Evolutionary conservation across 2,888 invertebrate species (phyloP).

Genomic region (Glaucopsyche alexis): DNA sequence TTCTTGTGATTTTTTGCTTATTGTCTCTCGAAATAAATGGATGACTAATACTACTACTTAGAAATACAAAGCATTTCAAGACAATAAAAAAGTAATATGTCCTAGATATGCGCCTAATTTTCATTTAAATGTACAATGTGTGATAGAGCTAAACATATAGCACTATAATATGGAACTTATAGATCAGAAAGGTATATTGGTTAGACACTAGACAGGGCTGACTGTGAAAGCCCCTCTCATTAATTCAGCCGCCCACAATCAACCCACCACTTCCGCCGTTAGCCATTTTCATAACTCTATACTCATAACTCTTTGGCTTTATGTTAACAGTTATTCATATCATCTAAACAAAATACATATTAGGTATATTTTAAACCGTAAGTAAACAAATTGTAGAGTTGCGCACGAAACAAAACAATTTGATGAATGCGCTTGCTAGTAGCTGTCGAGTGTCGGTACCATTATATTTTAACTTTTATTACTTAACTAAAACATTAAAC

Average conservation of each 20-base stretch:
- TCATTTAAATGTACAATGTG: too few species aligned
- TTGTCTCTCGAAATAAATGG: neutral
- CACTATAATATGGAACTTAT: neutral
- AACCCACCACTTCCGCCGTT: conserved; percentile 40
- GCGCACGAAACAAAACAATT: neutral
- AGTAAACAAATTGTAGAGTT: neutral
- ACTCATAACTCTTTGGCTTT: neutral
- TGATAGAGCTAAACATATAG: neutral
- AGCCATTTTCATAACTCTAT: conserved; percentile 15
- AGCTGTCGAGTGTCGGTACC: neutral
- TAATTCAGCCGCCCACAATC: conserved; percentile 40
- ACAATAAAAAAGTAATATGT: neutral
- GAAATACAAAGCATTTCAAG: neutral
- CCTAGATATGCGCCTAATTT: neutral
- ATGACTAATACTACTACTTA: neutral
- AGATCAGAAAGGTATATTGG: neutral
- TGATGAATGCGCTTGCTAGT: neutral
- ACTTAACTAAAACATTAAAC: neutral
- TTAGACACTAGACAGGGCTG: conserved; percentile 34
- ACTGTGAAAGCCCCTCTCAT: conserved; percentile 41
- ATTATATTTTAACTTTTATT: neutral
- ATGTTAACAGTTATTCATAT: neutral
- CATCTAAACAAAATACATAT: neutral
- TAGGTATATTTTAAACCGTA: neutral
- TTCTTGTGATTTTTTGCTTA: neutral